phyloP scores from a whole-genome alignment of 2,797 vertebrate species.

The Tamandua tetradactyla region DNA sequence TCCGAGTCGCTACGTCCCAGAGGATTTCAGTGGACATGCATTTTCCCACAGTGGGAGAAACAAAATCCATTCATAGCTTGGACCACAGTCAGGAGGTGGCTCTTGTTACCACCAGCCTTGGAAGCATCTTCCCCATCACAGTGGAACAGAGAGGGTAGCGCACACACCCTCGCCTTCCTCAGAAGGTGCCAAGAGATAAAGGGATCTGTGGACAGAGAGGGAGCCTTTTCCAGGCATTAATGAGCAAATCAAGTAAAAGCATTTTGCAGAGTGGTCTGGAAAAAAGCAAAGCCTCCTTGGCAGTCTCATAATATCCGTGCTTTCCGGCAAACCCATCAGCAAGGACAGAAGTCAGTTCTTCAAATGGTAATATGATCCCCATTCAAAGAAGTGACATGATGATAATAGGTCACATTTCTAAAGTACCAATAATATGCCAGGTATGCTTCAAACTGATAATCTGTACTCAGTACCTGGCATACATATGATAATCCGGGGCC shows the following conservation, averaged over 20 bases:
- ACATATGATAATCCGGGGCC: neutral
- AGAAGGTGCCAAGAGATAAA: neutral
- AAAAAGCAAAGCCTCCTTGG: neutral
- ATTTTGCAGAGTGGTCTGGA: neutral
- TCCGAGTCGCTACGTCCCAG: neutral
- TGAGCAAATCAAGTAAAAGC: neutral
- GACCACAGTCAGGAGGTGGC: neutral
- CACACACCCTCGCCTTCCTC: neutral
- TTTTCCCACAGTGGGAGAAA: neutral
- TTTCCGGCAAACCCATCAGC: neutral
- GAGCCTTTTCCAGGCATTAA: neutral
- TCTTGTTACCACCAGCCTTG: neutral
- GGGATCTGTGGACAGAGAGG: neutral
- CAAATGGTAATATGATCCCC: neutral
- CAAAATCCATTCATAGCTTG: neutral
- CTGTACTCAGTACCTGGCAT: neutral
- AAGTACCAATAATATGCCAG: neutral
- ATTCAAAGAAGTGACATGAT: neutral
- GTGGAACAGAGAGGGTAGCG: neutral
- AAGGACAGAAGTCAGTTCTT: neutral
- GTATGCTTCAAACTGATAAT: neutral
- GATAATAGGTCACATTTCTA: neutral
- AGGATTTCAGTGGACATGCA: neutral
- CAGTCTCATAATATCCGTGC: neutral
- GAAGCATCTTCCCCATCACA: neutral